Evolutionary conservation across 2,888 invertebrate genomes (phyloP), one percentile per base, ranked within the genome.

Genomic region (Thymelicus acteon): DNA sequence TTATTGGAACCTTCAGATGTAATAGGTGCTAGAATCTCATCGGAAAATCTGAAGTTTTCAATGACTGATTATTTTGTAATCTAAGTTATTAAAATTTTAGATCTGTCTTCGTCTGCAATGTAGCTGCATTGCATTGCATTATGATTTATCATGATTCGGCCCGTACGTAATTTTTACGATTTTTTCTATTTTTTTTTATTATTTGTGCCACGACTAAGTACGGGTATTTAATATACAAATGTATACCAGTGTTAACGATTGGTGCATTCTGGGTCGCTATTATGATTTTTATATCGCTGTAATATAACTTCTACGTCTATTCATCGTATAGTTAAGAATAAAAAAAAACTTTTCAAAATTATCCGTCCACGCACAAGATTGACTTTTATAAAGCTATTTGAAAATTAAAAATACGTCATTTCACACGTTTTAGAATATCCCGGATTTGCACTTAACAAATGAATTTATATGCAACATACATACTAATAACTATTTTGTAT

Each of bases 1-100:
- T 92, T 93, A 92, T 93, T 93, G 93, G 85, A 89, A 88, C 82
- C 88, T 93, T 93, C 91, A 92, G 92, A 92, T 90, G 75, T 71
- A 65, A 71, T 82, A 85, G 88, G 87, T 84, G 92, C 83, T 86
- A 84, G 92, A 92, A 93, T 92, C 92, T 92, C 92, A 90, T 80
- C 82, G 67, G 73, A 73, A 72, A 82, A 87, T 92, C 92, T 92
- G 91, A 93, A 93, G 90, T 79, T 89, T 91, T 89, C 93, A 92
- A 93, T 93, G 92, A 93, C 91, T 91, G 91, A 91, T 81, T 80
- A 80, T 81, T 76, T 80, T 83, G 81, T 76, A 68, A 48, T 78
- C 80, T 84, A 76, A 77, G 74, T 77, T 70, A 74, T 76, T 70
- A 70, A 76, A 76, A 82, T 81, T 63, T 71, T 76, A 88, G 91